These are phyloP conservation scores for Timandra comae DNA, from an alignment of 2,888 invertebrate species.

Conservation along the genomic window DNA sequence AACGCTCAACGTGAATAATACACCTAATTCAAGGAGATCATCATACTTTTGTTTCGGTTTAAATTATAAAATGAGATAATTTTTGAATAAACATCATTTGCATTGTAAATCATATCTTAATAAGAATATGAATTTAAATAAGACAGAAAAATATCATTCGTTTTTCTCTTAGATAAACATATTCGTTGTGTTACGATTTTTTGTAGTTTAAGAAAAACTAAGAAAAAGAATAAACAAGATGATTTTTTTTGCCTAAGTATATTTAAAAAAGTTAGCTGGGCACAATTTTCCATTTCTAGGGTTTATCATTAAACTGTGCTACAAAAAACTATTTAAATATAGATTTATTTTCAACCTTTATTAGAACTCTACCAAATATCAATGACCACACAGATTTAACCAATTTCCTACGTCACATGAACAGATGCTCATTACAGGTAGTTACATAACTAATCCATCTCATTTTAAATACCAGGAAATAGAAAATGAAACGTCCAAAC, in stretches of 20 bases:
- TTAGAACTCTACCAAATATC: not conserved
- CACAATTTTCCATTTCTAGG: too few species aligned
- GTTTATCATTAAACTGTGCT: too few species aligned
- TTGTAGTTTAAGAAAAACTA: too few species aligned
- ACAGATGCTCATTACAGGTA: not conserved
- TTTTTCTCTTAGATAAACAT: not conserved
- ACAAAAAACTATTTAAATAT: too few species aligned
- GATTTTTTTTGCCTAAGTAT: too few species aligned
- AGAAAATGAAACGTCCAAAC: constrained; percentile 11
- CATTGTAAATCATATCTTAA: not conserved
- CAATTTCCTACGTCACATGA: not conserved
- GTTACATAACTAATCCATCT: not conserved
- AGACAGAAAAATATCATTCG: not conserved
- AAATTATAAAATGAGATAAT: too few species aligned
- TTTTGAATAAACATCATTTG: too few species aligned
- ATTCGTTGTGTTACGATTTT: not conserved
- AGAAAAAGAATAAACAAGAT: too few species aligned
- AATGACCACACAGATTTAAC: not conserved
- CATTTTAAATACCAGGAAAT: not conserved
- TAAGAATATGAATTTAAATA: not conserved
- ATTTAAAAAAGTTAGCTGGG: too few species aligned
- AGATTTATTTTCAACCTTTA: too few species aligned
- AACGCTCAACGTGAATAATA: constrained; percentile 33
- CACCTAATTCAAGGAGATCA: constrained; percentile 30
- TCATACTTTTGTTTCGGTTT: constrained; percentile 16